A percentile compares a stretch with the other conserved stretches of the same genome.
Evolutionary conservation across 2,797 vertebrate species (phyloP).

Genomic region (Dromococcyx pavoninus): DNA sequence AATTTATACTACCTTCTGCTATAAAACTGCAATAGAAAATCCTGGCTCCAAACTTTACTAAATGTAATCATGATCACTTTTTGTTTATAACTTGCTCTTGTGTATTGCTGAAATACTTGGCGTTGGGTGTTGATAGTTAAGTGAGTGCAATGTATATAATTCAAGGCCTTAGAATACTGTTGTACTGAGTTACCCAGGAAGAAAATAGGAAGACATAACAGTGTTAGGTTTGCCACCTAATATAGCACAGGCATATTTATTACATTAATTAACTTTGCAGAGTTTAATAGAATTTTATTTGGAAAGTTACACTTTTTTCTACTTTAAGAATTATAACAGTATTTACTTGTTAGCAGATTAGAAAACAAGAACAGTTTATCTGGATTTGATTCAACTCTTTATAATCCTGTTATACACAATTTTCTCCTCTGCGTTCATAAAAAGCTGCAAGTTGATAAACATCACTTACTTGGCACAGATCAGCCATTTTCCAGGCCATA

Average conservation of each 20-base stretch:
- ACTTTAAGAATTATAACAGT: constrained; percentile 14
- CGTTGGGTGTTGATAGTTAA: not conserved
- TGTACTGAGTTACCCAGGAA: constrained; percentile 42
- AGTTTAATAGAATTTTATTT: constrained; percentile 58
- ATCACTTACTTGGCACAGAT: constrained; percentile 55
- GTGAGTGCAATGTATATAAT: not conserved
- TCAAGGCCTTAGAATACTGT: not conserved
- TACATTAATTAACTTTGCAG: constrained; percentile 53
- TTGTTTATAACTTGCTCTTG: not conserved
- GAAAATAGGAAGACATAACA: constrained; percentile 44
- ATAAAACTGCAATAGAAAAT: constrained; percentile 28
- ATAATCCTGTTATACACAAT: constrained; percentile 38
- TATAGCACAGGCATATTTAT: constrained; percentile 19
- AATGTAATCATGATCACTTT: constrained; percentile 18
- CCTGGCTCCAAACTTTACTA: constrained; percentile 8
- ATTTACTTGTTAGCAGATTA: constrained; percentile 44
- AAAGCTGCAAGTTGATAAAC: constrained; percentile 54
- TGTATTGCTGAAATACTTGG: not conserved
- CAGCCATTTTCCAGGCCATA: constrained; percentile 44
- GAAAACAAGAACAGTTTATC: constrained; percentile 48
- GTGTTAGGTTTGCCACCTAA: not conserved
- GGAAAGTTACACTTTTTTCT: constrained; percentile 32
- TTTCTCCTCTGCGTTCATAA: constrained; percentile 49
- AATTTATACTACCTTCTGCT: not conserved
- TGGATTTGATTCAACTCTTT: constrained; percentile 65